These are phyloP conservation scores for Diabrotica balteata DNA, from an alignment of 2,888 invertebrate genomes.

Conservation along the genomic window DNA sequence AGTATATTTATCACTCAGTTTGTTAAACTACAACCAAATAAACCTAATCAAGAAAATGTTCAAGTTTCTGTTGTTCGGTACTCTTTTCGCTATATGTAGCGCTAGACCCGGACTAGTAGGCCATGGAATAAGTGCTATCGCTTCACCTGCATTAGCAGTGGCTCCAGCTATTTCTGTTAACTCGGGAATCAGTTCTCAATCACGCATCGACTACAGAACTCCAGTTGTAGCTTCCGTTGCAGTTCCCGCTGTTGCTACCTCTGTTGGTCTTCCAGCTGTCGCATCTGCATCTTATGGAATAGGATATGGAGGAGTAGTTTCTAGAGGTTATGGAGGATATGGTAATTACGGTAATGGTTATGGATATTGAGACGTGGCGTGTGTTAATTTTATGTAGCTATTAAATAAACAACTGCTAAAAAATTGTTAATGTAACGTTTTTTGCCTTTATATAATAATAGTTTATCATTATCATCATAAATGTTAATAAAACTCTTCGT, in stretches of 20 bases:
- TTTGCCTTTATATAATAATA: too few relatives aligned
- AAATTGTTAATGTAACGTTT: too few relatives aligned
- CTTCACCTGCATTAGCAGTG: slow-evolving; percentile 24
- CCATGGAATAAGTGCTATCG: not conserved
- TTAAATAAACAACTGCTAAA: too few relatives aligned
- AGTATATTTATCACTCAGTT: not conserved
- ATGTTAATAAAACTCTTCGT: too few relatives aligned
- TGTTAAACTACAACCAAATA: not conserved
- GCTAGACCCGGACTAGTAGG: slow-evolving; percentile 21
- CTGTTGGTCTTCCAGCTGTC: slow-evolving; percentile 11
- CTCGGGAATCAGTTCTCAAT: slow-evolving; percentile 35
- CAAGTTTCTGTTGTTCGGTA: slow-evolving; percentile 8
- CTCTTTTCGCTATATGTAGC: slow-evolving; percentile 12
- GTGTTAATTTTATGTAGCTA: too few relatives aligned
- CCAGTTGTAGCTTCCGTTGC: slow-evolving; percentile 25
- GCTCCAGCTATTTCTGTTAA: slow-evolving; percentile 16
- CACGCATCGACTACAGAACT: slow-evolving; percentile 34
- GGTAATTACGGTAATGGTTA: not conserved
- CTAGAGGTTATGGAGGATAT: not conserved
- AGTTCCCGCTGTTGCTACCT: slow-evolving; percentile 14
- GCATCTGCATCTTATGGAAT: slow-evolving; percentile 9
- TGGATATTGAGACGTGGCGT: not conserved
- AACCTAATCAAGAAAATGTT: not conserved
- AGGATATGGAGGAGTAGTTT: not conserved
- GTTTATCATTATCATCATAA: too few relatives aligned